Percentiles rank a stretch among this genome's conserved stretches.
Conservation (phyloP, 2,113 vertebrate genomes). For the Dasyornis broadbenti region DNA sequence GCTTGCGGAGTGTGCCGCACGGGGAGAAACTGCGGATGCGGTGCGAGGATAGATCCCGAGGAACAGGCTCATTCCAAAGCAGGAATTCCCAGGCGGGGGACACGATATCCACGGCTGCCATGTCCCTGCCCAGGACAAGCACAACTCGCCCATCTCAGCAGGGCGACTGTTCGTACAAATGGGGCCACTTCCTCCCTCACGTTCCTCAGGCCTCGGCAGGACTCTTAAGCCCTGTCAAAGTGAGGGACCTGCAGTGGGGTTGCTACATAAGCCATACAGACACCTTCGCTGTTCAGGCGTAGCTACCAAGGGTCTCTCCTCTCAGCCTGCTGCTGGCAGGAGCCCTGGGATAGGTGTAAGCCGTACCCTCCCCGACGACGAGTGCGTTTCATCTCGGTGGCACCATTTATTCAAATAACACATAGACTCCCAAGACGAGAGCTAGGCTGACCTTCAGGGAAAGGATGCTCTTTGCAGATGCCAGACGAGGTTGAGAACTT, state of each 20-base stretch:
- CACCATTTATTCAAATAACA: fast-evolving
- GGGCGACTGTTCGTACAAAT: fast-evolving
- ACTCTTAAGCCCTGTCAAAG: not conserved
- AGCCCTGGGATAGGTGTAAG: not conserved
- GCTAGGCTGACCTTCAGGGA: not conserved
- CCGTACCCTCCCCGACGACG: fast-evolving
- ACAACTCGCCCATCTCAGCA: not conserved
- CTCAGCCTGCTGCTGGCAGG: not conserved
- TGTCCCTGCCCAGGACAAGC: not conserved
- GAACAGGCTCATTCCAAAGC: not conserved
- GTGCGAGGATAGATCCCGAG: not conserved
- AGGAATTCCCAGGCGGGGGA: not conserved
- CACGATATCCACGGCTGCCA: not conserved
- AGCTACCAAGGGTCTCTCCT: not conserved
- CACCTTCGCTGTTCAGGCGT: not conserved
- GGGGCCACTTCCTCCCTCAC: not conserved
- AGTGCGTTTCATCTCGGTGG: fast-evolving
- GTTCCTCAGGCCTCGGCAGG: not conserved
- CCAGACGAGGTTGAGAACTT: fast-evolving
- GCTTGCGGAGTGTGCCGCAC: fast-evolving
- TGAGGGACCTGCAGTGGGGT: fast-evolving
- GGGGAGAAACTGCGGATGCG: fast-evolving
- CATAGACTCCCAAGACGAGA: not conserved
- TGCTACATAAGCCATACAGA: not conserved
- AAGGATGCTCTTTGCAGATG: not conserved